Base-by-base conservation (phyloP, 2,888 invertebrate genomes). In the Drosophila planitibia region DNA sequence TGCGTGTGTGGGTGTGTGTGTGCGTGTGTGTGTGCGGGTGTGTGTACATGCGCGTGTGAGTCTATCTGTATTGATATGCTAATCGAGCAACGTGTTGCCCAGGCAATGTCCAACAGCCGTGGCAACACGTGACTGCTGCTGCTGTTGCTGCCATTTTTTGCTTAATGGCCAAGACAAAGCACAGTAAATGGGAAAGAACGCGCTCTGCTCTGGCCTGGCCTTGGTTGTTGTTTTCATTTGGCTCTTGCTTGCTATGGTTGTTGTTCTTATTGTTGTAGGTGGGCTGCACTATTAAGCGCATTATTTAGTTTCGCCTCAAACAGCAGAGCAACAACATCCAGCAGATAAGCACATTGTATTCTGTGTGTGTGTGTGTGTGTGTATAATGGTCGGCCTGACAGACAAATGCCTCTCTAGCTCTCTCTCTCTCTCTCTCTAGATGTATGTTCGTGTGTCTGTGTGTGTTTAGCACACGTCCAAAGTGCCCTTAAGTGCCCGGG, bases 401-500 rank as follows among this genome's bases (percentile, higher is more conserved):
- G 88, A 82, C 88, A 85, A 82, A 74, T 74, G 77, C 64, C 70
- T 63, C 58, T 52, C 62, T 74, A 37, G 59, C 67, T 70, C 47
- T 70, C 69, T 66, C 69, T 64, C 52, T 58, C 9, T 33, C 35
- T 72, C 32, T 63, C 57, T 55, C 47, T 22, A 14, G 41, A 41
- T 41, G 58, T 57, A 19, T 60, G 47, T 35, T 35, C 16, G 19
- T 60, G 51, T 37, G 51, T 57, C 65, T 63, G 65, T 75, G 61
- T 75, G 63, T 67, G 72, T 67, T 81, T 75, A 63, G 79, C 72
- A 54, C 79, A 79, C 76, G 77, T 75, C 85, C 78, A 88, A 90
- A 89, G 91, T 85, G 91, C 85, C 89, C 89, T 88, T 91, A 91
- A 89, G 89, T 90, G 90, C 79, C 81, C 77, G 58, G 81, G 80